Evolutionary conservation across 2,113 vertebrate genomes (phyloP).

Genomic region (Rhabdornis inornatus): DNA sequence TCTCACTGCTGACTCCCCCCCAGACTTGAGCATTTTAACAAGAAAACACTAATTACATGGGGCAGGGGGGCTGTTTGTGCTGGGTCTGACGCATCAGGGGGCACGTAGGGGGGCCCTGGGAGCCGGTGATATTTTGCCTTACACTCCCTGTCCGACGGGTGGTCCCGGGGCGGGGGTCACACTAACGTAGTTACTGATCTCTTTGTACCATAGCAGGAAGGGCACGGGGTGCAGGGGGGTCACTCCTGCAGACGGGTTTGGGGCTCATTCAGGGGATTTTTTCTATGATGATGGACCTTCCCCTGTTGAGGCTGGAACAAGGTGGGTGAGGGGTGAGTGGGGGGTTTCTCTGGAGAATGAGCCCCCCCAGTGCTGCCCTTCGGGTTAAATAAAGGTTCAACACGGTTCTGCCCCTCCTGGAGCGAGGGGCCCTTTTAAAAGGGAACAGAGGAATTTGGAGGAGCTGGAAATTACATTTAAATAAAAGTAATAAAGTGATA

Average conservation of each 20-base stretch:
- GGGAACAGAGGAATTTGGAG: neutral
- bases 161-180: conserved; percentile 61
- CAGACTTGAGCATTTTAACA: neutral
- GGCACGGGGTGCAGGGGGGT: neutral
- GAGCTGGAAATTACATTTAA: conserved; percentile 36
- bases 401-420: conserved; percentile 12
- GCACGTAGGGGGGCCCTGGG: neutral
- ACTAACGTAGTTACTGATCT: conserved; percentile 80
- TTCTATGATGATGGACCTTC: conserved; percentile 18
- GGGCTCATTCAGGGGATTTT: neutral
- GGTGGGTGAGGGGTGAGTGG: neutral
- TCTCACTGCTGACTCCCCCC: neutral
- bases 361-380: neutral
- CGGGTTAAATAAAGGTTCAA: conserved; percentile 22
- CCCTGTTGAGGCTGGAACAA: conserved; percentile 3
- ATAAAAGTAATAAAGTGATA: conserved; percentile 42
- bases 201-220: conserved; percentile 77
- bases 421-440: neutral
- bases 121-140: conserved; percentile 77
- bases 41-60: neutral
- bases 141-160: conserved; percentile 56
- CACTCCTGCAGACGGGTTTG: neutral
- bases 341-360: neutral
- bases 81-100: neutral
- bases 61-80: fast-evolving